Evolutionary conservation across 2,113 vertebrate species (phyloP).

Genomic region (Coturnix japonica): DNA sequence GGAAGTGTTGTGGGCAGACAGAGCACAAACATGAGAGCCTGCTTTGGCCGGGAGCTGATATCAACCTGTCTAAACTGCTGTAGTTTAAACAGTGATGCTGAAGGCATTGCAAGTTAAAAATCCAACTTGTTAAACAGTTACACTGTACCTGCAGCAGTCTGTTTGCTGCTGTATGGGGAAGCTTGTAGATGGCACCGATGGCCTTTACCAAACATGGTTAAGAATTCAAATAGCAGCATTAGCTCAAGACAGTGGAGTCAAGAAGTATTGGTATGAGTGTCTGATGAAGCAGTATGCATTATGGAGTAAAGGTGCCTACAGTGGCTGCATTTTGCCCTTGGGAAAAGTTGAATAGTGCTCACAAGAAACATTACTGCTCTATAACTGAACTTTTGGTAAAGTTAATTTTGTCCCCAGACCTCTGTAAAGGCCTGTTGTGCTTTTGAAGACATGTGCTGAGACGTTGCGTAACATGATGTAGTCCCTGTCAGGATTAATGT

Average conservation of each 20-base stretch:
- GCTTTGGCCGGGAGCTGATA: not conserved
- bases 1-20: constrained; percentile 37
- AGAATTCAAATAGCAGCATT: not conserved
- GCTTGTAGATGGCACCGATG: not conserved
- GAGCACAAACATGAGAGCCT: not conserved
- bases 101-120: not conserved
- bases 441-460: not conserved
- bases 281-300: not conserved
- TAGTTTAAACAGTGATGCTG: not conserved
- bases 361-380: not conserved
- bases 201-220: not conserved
- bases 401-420: not conserved
- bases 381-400: not conserved
- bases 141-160: rapidly evolving
- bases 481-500: not conserved
- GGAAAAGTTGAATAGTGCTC: not conserved
- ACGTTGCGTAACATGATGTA: rapidly evolving
- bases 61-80: not conserved
- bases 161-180: not conserved
- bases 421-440: not conserved
- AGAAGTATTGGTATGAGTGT: not conserved
- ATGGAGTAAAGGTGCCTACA: not conserved
- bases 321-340: not conserved
- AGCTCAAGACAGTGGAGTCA: not conserved
- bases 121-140: not conserved